Evolutionary conservation across 1,140 invertebrate species (phyloP).

Genomic region (Drosophila trapezifrons): DNA sequence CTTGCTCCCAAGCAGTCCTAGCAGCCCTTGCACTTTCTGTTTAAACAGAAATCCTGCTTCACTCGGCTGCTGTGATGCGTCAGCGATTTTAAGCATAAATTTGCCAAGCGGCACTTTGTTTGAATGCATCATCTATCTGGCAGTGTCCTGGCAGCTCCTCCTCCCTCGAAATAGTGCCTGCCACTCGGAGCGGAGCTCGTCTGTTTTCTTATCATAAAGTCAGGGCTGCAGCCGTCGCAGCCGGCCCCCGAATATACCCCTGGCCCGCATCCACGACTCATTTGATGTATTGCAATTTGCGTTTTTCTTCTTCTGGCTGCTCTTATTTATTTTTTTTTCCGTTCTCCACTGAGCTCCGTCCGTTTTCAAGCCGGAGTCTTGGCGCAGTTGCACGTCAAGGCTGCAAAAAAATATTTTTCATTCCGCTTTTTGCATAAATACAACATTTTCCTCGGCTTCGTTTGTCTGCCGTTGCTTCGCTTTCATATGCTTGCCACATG

Average conservation of each 20-base stretch:
- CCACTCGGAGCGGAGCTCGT: slow-evolving; percentile 21
- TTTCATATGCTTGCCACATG: slow-evolving; percentile 78
- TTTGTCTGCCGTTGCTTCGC: slow-evolving; percentile 33
- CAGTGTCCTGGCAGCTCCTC: slow-evolving; percentile 9
- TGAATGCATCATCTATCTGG: slow-evolving; percentile 70
- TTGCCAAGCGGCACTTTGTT: slow-evolving; percentile 61
- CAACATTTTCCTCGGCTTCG: slow-evolving; percentile 62
- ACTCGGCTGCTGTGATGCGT: slow-evolving; percentile 35
- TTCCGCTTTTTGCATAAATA: slow-evolving; percentile 80
- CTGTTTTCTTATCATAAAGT: slow-evolving; percentile 69
- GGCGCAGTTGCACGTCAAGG: slow-evolving; percentile 75
- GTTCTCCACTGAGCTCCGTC: slow-evolving; percentile 18
- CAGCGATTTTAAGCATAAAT: slow-evolving; percentile 63
- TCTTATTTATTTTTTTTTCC: slow-evolving; percentile 40
- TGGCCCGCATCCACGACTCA: slow-evolving; percentile 28
- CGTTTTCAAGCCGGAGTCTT: slow-evolving; percentile 54
- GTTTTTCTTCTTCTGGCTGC: slow-evolving; percentile 28
- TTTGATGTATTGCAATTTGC: slow-evolving; percentile 78
- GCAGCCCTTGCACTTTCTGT: slow-evolving; percentile 3
- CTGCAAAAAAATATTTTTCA: slow-evolving; percentile 79
- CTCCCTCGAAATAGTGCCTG: slow-evolving; percentile 1
- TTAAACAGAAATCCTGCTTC: slow-evolving; percentile 28
- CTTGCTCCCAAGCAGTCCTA: background rate
- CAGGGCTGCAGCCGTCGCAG: slow-evolving; percentile 52
- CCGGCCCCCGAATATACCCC: slow-evolving; percentile 23